Percentiles rank a stretch among this genome's conserved stretches.
Conservation (phyloP, 2,113 vertebrate species). For the Hippocampus mohnikei region DNA sequence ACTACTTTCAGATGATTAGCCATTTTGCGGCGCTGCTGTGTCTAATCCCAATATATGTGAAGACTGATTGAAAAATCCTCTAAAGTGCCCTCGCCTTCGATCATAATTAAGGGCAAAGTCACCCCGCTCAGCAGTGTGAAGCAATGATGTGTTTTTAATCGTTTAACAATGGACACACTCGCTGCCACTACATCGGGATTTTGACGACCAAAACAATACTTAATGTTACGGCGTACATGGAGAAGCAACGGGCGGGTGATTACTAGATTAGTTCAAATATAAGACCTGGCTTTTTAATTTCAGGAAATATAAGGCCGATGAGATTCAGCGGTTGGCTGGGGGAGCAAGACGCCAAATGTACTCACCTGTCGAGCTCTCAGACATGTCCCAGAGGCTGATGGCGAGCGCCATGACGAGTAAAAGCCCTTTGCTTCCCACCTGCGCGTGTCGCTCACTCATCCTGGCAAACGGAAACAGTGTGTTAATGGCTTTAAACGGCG, state of each 20-base stretch:
- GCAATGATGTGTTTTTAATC: background rate
- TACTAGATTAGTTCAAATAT: too few relatives aligned
- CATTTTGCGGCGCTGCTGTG: background rate
- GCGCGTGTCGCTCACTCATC: slow-evolving; percentile 90
- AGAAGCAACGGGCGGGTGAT: too few relatives aligned
- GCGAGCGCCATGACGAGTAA: slow-evolving; percentile 89
- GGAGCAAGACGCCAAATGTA: background rate
- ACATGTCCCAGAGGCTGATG: slow-evolving; percentile 84
- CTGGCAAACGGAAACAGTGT: slow-evolving; percentile 58
- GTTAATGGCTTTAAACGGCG: background rate
- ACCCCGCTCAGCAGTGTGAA: background rate
- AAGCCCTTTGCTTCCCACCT: slow-evolving; percentile 84
- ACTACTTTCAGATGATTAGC: background rate
- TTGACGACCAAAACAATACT: background rate
- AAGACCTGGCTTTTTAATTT: background rate
- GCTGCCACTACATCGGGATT: background rate
- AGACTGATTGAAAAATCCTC: background rate
- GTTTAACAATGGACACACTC: background rate
- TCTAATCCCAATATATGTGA: background rate
- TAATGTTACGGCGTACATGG: too few relatives aligned
- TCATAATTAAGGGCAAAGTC: background rate
- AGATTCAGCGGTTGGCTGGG: background rate
- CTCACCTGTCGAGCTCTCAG: slow-evolving; percentile 83
- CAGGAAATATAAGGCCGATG: too few relatives aligned
- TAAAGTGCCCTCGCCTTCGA: background rate